These are phyloP conservation scores for Ctenoplectra terminalis DNA, from an alignment of 1,140 invertebrate species.

Conservation along the genomic window DNA sequence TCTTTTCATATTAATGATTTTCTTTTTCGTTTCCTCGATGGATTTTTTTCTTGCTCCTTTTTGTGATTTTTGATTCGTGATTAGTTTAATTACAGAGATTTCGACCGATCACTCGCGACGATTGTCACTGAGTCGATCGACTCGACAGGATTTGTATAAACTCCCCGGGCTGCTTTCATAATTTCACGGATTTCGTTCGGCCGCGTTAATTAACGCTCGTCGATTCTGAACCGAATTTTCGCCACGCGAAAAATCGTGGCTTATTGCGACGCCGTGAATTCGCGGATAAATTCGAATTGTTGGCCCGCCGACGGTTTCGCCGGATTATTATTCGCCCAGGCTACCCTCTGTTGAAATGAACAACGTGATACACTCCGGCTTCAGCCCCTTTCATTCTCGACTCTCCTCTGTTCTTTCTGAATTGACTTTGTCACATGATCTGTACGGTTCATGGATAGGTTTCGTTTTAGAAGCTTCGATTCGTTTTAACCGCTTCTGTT, in stretches of 20 bases:
- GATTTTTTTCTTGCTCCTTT: too few relatives aligned
- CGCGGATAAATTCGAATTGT: conserved; percentile 4
- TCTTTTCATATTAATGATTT: too few relatives aligned
- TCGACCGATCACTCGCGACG: conserved; percentile 5
- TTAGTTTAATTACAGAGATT: not conserved
- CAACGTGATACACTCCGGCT: not conserved
- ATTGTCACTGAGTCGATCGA: not conserved
- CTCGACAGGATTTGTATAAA: not conserved
- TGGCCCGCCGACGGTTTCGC: not conserved
- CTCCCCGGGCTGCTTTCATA: conserved; percentile 14
- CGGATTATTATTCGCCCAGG: conserved; percentile 22
- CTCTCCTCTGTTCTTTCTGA: not conserved
- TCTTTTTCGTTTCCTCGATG: too few relatives aligned
- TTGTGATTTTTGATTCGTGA: too few relatives aligned
- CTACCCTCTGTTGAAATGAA: not conserved
- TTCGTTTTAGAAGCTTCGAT: too few relatives aligned
- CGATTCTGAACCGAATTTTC: not conserved
- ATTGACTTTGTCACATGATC: too few relatives aligned
- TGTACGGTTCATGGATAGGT: too few relatives aligned
- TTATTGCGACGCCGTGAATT: not conserved
- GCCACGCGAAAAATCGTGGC: not conserved
- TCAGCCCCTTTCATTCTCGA: not conserved
- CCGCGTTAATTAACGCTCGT: conserved; percentile 21
- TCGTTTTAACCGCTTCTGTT: too few relatives aligned
- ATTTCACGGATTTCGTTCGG: conserved; percentile 23